Evolutionary conservation across 2,113 vertebrate genomes (phyloP), one percentile per base, ranked within the genome.

Genomic region (Pogonocichla stellata): DNA sequence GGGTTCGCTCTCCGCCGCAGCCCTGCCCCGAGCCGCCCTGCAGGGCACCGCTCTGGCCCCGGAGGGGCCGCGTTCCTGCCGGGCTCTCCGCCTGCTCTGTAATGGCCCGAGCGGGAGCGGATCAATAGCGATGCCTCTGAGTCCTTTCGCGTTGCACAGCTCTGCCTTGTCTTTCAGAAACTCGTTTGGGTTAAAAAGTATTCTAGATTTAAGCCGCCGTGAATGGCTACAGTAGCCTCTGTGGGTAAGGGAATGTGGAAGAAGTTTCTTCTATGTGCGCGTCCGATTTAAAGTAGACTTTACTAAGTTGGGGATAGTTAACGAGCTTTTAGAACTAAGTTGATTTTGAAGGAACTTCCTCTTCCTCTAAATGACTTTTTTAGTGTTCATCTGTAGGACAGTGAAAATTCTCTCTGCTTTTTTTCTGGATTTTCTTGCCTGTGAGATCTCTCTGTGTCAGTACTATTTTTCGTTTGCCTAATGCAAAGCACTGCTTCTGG

Each of bases 81-180:
- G 24, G 4, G n/a, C 51, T 31, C 54, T 23, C 51, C 42, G 36
- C 33, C 14, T 24, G 40, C 57, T 47, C 70, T 74, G 19, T n/a
- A 10, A 56, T 38, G 90, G 86, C 20, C 80, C 31, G 28, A 3
- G 84, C 34, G 70, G 58, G 70, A 82, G 57, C 3, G 15, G 45
- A 33, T 92, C 78, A 1, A 9, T 42, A 58, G 91, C 12, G 31
- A 4, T 87, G 69, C 19, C 51, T 71, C 57, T 4, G 78, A 64
- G n/a, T 45, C 57, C 74, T 75, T 94, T 94, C 51, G 75, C 95
- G 67, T 64, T 90, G 86, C 88, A 71, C 85, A 34, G 56, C 51
- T 60, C 56, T 86, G 64, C 47, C 45, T 69, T 58, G 51, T 43
- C 79, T 77, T 70, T 72, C 26, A 42, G 34, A 72, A 91, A 31